Base-by-base conservation (phyloP, 2,888 invertebrate species). In the Lacanobia oleracea region DNA sequence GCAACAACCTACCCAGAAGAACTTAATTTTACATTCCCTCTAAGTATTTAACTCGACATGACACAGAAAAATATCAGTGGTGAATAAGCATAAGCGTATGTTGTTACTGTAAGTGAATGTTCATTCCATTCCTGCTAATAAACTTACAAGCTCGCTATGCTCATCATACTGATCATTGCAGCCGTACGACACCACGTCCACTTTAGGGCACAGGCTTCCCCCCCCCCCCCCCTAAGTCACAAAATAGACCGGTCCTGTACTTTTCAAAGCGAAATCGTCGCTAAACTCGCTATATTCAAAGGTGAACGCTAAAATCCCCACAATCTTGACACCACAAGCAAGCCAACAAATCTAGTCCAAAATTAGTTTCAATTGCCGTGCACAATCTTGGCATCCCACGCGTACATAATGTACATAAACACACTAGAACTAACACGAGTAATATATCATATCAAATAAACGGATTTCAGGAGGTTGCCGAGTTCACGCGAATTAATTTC, bases 401-500 rank as follows among this genome's bases (percentile, higher is more conserved):
- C 65, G 51, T 48, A 54, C 67, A 50, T 70, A 72, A 62, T 37
- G 64, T 37, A 81, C 77, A 50, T 50, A 62, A 21, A 50, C n/a
- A 57, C 2, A 66, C 33, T 6, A 54, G 21, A 66, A 62, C 72
- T 77, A 77, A 66, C 65, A 48, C 63, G 16, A 57, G 60, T 82
- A 69, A 82, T 82, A 78, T 67, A 78, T 80, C 79, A 80, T 73
- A 69, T 64, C 63, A 78, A 73, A 82, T 82, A 73, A 82, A 82
- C 73, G 73, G 80, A 77, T 79, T 79, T 77, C 69, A 67, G 61
- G 79, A 78, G 82, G 82, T 67, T 82, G 56, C 61, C 37, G 68
- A 73, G 80, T 82, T 82, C 73, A 73, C 79, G 79, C 66, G 69
- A 78, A 80, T 80, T 80, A 80, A 80, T 80, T 82, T 73, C 69